Evolutionary conservation across 2,888 invertebrate genomes (phyloP), one percentile per base, ranked within the genome.

Genomic region (Coelopa pilipes): DNA sequence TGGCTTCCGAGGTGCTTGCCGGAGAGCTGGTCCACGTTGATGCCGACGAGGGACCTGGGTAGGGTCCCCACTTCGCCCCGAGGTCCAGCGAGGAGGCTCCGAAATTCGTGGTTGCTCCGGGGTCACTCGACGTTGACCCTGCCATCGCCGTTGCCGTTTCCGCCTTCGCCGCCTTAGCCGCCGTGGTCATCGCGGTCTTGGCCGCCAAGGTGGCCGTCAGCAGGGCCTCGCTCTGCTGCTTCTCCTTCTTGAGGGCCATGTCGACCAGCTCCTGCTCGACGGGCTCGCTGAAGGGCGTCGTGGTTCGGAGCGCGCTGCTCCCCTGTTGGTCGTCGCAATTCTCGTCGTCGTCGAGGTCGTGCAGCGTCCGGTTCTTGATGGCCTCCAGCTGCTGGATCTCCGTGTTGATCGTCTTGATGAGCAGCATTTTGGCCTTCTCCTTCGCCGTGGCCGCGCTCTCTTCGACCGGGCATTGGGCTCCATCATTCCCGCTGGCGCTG

Each of bases 361-460:
- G n/a, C 50, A 70, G 45, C 17, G 70, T 70, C n/a, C 50, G 49
- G 34, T 70, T 70, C 15, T 53, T 62, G 15, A 70, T 70, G 10
- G 62, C 70, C 53, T 70, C 70, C 17, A 70, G 62, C 62, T 62
- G 49, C 12, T 62, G 24, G 50, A 70, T 70, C 62, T 70, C 70
- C 1, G 70, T 62, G 62, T 70, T 70, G 34, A 70, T 70, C 1
- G 62, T 70, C 53, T 70, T 70, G 17, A 70, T 50, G n/a, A 70
- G 50, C 70, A 70, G 62, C 4, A 70, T 12, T 12, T 24, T 47
- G 0, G 70, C 70, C 9, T 12, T 70, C n/a, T 70, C 53, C n/a
- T 46, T 10, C 11, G 65, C 5, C 46, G 57, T 13, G 0, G 21
- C 12, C 13, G 13, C 12, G 13, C 46, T 1, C 2, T 34, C 34